Percentiles rank a stretch among this genome's conserved stretches.
These are phyloP conservation scores for Heliornis fulica DNA, from an alignment of 2,113 vertebrate species.

Conservation along the genomic window DNA sequence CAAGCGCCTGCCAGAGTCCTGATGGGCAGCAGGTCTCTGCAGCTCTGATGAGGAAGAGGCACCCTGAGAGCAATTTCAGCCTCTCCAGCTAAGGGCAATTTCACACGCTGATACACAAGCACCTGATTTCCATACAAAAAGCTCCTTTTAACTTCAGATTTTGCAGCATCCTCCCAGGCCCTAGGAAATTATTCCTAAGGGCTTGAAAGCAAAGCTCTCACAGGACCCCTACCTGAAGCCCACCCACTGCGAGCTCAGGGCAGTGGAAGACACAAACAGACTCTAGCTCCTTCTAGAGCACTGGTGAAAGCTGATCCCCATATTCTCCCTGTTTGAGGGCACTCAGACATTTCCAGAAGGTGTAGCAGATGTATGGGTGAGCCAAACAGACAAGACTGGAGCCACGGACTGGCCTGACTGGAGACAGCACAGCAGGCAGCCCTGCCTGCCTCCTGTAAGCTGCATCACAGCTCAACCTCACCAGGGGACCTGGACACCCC, in stretches of 20 bases:
- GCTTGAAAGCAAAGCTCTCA: not conserved
- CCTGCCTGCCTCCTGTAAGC: not conserved
- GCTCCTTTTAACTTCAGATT: not conserved
- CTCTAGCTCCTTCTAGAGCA: not conserved
- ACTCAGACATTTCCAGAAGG: not conserved
- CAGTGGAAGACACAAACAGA: not conserved
- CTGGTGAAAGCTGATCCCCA: fast-evolving
- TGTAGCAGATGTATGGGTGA: not conserved
- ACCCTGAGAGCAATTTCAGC: slow-evolving; percentile 9
- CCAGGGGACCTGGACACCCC: not conserved
- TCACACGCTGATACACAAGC: not conserved
- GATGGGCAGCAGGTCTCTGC: not conserved
- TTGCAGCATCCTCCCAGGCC: not conserved
- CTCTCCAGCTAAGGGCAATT: not conserved
- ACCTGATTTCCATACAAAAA: slow-evolving; percentile 3
- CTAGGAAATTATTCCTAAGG: not conserved
- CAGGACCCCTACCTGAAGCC: not conserved
- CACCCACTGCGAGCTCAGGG: not conserved
- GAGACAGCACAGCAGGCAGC: not conserved
- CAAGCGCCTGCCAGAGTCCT: not conserved
- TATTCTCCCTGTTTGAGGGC: not conserved
- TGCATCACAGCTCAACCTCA: not conserved
- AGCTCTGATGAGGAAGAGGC: slow-evolving; percentile 23
- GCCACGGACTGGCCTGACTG: fast-evolving
- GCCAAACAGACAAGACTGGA: fast-evolving